Evolutionary conservation across 2,888 invertebrate genomes (phyloP).

Genomic region (Dolichopus griseipennis): DNA sequence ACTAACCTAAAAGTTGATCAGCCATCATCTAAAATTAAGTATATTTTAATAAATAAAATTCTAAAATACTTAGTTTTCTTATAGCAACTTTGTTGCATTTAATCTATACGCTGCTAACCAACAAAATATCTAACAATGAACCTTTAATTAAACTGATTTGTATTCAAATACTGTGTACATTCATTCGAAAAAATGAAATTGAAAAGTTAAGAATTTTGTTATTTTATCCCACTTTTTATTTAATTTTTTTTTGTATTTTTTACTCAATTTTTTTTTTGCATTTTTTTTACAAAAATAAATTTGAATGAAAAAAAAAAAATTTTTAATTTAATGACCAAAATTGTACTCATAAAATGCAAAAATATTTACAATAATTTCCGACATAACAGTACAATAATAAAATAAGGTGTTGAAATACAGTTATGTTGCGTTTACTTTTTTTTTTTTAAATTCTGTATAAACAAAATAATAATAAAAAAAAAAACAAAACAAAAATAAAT

Average conservation of each 20-base stretch:
- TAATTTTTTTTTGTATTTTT: too few species aligned
- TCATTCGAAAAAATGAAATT: neutral
- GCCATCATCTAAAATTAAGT: too few species aligned
- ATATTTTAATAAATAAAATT: too few species aligned
- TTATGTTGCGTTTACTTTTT: neutral
- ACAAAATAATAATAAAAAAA: too few species aligned
- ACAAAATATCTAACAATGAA: neutral
- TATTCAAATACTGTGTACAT: neutral
- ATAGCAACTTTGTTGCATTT: too few species aligned
- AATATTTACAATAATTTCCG: neutral
- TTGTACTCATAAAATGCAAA: neutral
- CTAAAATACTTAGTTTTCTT: too few species aligned
- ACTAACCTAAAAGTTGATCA: too few species aligned
- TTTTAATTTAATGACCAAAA: constrained; percentile 1
- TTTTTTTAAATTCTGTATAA: neutral
- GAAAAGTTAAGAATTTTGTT: neutral
- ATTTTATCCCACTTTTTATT: neutral
- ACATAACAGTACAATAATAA: neutral
- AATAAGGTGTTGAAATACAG: constrained; percentile 6
- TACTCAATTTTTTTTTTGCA: too few species aligned
- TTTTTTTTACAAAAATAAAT: too few species aligned
- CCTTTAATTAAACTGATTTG: neutral
- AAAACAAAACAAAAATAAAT: neutral
- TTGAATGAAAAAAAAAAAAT: neutral
- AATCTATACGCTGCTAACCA: too few species aligned